These are phyloP conservation scores for Stratiolaelaps scimitus DNA, from an alignment of 1,140 invertebrate species.

Conservation along the genomic window DNA sequence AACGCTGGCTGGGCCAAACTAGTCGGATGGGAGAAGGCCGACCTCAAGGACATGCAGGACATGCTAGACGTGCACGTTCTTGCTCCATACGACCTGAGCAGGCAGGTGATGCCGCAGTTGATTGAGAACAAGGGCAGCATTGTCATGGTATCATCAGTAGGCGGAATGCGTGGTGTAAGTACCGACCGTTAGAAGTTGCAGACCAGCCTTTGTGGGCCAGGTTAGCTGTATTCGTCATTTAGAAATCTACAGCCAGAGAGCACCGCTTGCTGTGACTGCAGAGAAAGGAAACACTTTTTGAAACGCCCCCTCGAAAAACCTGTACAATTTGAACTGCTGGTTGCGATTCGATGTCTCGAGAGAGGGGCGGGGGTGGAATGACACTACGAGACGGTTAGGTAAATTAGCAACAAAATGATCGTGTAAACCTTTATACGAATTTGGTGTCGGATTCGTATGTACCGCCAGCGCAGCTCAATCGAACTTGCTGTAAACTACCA, in stretches of 20 bases:
- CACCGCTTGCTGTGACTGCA: no score
- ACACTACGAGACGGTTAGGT: neutral
- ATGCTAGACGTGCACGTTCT: constrained; percentile 3
- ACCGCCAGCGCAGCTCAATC: no score
- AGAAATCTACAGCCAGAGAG: neutral
- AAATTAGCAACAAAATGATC: no score
- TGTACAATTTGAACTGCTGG: no score
- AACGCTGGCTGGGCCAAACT: neutral
- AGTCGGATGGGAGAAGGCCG: neutral
- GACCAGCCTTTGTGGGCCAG: no score
- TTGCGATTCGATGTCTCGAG: no score
- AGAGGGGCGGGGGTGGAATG: neutral
- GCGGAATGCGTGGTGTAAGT: constrained; percentile 2
- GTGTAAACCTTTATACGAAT: no score
- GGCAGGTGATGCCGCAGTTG: neutral
- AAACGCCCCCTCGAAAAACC: no score
- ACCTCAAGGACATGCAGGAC: neutral
- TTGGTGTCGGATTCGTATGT: no score
- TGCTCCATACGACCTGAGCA: neutral
- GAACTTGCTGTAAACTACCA: no score
- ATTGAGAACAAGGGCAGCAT: constrained; percentile 5
- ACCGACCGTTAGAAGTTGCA: neutral
- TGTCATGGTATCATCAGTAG: neutral
- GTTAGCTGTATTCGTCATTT: neutral
- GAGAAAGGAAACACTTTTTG: no score